Percentiles rank a stretch among this genome's conserved stretches.
These are phyloP conservation scores for Cataglyphis hispanica DNA, from an alignment of 1,140 invertebrate species.

Conservation along the genomic window DNA sequence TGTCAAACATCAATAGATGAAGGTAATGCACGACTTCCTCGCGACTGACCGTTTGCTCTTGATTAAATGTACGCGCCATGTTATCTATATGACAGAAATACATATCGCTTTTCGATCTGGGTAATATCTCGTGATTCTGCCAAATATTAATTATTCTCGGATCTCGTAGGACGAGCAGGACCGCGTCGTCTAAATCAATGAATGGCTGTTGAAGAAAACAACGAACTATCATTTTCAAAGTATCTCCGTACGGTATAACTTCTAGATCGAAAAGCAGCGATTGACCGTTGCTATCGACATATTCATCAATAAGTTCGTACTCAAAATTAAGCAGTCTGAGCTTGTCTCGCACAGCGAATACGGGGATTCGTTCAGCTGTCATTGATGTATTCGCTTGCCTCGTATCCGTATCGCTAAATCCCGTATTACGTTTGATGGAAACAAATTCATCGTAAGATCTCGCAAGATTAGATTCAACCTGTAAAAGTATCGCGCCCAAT, in stretches of 20 bases:
- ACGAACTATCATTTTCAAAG: slow-evolving; percentile 56
- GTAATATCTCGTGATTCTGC: not conserved
- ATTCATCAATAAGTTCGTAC: slow-evolving; percentile 71
- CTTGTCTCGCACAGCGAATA: slow-evolving; percentile 28
- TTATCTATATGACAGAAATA: slow-evolving; percentile 59
- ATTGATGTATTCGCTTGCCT: not conserved
- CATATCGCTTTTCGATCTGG: slow-evolving; percentile 10
- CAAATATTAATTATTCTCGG: slow-evolving; percentile 41
- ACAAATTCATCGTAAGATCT: not conserved
- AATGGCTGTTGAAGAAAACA: slow-evolving; percentile 9
- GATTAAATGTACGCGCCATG: slow-evolving; percentile 47
- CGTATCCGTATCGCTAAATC: not conserved
- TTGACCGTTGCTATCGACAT: not conserved
- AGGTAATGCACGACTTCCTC: slow-evolving; percentile 61
- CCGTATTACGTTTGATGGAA: not conserved
- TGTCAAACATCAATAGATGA: slow-evolving; percentile 71
- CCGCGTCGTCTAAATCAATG: slow-evolving; percentile 37
- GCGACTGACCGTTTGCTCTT: slow-evolving; percentile 21
- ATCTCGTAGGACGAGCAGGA: slow-evolving; percentile 40
- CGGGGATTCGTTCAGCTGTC: not conserved
- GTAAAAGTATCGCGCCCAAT: slow-evolving; percentile 84
- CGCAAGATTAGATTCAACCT: slow-evolving; percentile 74
- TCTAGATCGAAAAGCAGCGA: slow-evolving; percentile 9
- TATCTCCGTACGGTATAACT: slow-evolving; percentile 72
- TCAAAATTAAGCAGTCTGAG: slow-evolving; percentile 61